These are phyloP conservation scores for Climacteris rufus DNA, from an alignment of 2,113 vertebrate species.

Conservation along the genomic window DNA sequence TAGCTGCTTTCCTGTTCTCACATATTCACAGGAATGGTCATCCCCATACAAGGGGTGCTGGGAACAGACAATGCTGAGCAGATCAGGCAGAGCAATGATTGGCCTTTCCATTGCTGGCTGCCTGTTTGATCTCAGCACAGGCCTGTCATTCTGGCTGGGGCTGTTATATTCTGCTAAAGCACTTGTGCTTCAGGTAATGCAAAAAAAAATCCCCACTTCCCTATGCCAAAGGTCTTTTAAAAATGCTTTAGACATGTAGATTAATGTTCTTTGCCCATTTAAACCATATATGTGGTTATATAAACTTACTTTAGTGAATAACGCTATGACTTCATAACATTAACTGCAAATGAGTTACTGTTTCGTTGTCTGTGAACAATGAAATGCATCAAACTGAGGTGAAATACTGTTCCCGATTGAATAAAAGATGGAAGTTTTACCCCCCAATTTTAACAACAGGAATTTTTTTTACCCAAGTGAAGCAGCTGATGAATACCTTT, in stretches of 20 bases:
- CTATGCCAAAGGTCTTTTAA: not conserved
- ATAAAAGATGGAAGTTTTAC: not conserved
- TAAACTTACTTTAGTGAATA: not conserved
- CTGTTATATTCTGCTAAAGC: not conserved
- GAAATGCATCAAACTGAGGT: not conserved
- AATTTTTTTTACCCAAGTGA: not conserved
- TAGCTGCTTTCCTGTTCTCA: not conserved
- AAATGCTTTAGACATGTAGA: not conserved
- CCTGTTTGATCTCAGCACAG: not conserved
- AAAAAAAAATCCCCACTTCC: not conserved
- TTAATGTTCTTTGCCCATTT: not conserved
- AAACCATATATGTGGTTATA: not conserved
- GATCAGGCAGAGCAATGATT: not conserved
- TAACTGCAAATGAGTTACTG: not conserved
- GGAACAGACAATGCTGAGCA: not conserved
- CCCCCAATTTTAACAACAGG: not conserved
- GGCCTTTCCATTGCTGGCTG: not conserved
- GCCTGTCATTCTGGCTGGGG: not conserved
- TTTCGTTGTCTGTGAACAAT: not conserved
- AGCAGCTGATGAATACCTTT: not conserved
- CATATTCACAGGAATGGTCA: not conserved
- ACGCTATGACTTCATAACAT: not conserved
- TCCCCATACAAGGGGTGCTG: not conserved
- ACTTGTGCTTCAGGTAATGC: not conserved
- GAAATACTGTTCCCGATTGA: not conserved